Evolutionary conservation across 2,113 vertebrate genomes (phyloP), one percentile per base, ranked within the genome.

Genomic region (Halichoerus grypus): DNA sequence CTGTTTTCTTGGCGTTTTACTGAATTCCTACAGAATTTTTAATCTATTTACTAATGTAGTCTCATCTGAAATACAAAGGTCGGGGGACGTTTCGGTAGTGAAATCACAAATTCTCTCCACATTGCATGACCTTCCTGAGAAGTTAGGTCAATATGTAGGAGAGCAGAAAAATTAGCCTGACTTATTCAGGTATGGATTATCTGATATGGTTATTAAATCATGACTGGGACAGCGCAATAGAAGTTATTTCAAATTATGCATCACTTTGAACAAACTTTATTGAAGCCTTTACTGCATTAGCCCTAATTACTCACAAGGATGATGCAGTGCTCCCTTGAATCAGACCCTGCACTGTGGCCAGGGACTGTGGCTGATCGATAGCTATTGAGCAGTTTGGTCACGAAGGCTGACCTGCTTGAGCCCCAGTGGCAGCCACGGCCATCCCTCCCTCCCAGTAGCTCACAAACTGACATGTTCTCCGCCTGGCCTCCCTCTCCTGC

Each of bases 231-330:
- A 95, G 82, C 36, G 7, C 61, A 91, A 92, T 36, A 86, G 96
- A 92, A 96, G 67, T 96, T 97, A 91, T 94, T 97, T 95, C 97
- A 96, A 96, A 94, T 97, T 94, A 94, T 91, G 77, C 77, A 87
- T 95, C 93, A 67, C 77, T 97, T 88, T 81, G 91, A 93, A 87
- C 84, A 96, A 97, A 97, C 76, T 94, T 97, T 69, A 97, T 86
- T 95, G 97, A 96, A 88, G 91, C 85, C 90, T 97, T 97, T 92
- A 97, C 88, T 97, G 95, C 91, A 95, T 97, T 97, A 97, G 91
- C 91, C 94, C 65, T 98, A 97, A 97, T 98, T 92, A 97, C 84
- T 97, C 77, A 87, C 69, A 88, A 81, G 82, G 96, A 96, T 55
- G 91, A 96, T 36, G 84, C 76, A 33, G 49, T 24, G 80, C 61